Percentiles rank a stretch among this genome's conserved stretches.
These are phyloP conservation scores for Onychomys leucogaster DNA, from an alignment of 2,797 vertebrate species.

Conservation along the genomic window DNA sequence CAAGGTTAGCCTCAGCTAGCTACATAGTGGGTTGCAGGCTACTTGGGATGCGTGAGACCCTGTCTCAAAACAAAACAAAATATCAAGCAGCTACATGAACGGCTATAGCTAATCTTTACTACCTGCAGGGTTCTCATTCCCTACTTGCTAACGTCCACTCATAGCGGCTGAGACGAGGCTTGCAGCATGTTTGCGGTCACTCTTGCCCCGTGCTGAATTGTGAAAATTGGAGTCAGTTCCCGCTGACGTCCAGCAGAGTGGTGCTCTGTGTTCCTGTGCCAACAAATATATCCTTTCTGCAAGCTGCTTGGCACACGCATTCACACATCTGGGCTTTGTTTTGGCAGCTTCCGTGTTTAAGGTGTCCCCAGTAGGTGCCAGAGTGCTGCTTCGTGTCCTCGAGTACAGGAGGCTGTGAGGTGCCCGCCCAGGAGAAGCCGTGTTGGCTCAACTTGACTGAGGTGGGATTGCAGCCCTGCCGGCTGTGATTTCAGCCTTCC, in stretches of 20 bases:
- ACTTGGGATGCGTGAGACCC: background rate
- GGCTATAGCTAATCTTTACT: background rate
- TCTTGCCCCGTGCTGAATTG: background rate
- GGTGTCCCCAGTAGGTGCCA: too few relatives aligned
- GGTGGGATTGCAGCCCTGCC: background rate
- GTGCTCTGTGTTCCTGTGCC: background rate
- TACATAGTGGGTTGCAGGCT: background rate
- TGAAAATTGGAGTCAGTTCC: background rate
- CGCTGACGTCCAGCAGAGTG: background rate
- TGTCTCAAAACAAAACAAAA: background rate
- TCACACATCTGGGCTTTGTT: background rate
- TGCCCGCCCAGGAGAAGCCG: background rate
- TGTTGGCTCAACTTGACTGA: background rate
- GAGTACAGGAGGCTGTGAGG: background rate
- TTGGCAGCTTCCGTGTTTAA: background rate
- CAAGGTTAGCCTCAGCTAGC: background rate
- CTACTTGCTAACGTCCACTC: background rate
- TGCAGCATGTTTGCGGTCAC: too few relatives aligned
- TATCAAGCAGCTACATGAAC: background rate
- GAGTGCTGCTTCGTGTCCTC: background rate
- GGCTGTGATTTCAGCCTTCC: background rate
- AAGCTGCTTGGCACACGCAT: background rate
- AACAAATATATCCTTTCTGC: background rate
- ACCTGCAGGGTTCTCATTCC: rapidly evolving
- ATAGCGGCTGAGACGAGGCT: background rate